Conservation (phyloP, 2,113 vertebrate genomes). For the Guaruba guarouba region DNA sequence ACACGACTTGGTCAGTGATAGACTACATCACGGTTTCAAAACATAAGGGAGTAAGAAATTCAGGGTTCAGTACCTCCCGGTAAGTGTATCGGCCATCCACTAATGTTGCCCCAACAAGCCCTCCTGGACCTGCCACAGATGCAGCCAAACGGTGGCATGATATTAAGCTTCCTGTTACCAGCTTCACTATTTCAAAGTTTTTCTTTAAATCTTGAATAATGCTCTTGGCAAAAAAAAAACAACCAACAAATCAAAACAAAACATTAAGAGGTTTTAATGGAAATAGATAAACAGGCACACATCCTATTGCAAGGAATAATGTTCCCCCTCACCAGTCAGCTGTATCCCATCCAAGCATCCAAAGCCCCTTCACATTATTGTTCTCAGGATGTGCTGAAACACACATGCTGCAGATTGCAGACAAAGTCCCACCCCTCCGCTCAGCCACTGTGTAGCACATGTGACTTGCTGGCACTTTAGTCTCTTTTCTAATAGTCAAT, state of each 20-base stretch:
- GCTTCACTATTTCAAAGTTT: slow-evolving; percentile 97
- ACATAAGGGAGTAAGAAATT: not conserved
- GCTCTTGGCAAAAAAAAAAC: slow-evolving; percentile 77
- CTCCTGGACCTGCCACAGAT: slow-evolving; percentile 83
- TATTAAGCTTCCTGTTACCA: slow-evolving; percentile 94
- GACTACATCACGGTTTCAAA: not conserved
- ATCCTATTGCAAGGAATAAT: not conserved
- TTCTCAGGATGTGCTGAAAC: not conserved
- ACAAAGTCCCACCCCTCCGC: not conserved
- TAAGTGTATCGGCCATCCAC: slow-evolving; percentile 96
- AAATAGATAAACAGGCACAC: not conserved
- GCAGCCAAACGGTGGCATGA: slow-evolving; percentile 92
- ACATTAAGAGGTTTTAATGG: not conserved
- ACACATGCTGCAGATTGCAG: not conserved
- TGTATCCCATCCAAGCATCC: not conserved
- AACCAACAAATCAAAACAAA: not conserved
- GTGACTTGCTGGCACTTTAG: not conserved
- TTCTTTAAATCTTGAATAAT: slow-evolving; percentile 99
- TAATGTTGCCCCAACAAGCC: slow-evolving; percentile 83
- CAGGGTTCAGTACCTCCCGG: slow-evolving; percentile 83
- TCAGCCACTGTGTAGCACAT: not conserved
- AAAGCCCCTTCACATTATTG: not conserved
- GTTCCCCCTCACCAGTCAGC: not conserved
- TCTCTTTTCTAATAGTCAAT: not conserved
- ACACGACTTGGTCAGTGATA: not conserved